A percentile compares a stretch with the other conserved stretches of the same genome.
These are phyloP conservation scores for Passer domesticus DNA, from an alignment of 2,113 vertebrate genomes.

Conservation along the genomic window DNA sequence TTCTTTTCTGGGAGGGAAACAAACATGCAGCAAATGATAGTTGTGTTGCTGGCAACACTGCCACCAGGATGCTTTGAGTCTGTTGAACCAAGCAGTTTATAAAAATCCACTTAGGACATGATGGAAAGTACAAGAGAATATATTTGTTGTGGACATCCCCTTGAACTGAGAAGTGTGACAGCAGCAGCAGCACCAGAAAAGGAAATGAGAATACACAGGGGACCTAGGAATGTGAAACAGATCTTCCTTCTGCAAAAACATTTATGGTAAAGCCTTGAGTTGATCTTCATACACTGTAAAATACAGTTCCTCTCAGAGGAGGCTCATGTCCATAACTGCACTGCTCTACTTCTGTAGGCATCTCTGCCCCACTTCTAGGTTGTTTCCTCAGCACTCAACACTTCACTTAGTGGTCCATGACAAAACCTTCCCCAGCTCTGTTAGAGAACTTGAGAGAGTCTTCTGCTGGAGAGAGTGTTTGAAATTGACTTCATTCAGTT, in stretches of 20 bases:
- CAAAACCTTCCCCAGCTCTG: background rate
- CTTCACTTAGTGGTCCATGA: fast-evolving
- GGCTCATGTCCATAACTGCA: background rate
- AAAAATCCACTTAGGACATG: background rate
- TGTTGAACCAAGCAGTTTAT: background rate
- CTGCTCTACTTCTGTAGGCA: background rate
- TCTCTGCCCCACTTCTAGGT: background rate
- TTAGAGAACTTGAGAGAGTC: background rate
- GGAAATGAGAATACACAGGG: background rate
- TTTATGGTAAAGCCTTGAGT: background rate
- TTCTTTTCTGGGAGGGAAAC: background rate
- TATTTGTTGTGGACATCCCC: background rate
- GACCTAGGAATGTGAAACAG: background rate
- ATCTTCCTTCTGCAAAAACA: background rate
- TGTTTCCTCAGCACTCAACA: background rate
- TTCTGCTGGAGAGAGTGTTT: background rate
- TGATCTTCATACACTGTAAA: background rate
- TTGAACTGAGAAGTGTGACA: background rate
- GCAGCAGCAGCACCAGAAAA: background rate
- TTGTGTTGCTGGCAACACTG: background rate
- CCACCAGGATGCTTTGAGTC: background rate
- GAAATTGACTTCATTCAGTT: background rate
- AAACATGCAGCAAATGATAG: background rate
- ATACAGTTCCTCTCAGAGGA: background rate
- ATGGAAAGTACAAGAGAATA: background rate